Conservation (phyloP, 2,888 invertebrate genomes). For the Didymodactylos carnosus region DNA sequence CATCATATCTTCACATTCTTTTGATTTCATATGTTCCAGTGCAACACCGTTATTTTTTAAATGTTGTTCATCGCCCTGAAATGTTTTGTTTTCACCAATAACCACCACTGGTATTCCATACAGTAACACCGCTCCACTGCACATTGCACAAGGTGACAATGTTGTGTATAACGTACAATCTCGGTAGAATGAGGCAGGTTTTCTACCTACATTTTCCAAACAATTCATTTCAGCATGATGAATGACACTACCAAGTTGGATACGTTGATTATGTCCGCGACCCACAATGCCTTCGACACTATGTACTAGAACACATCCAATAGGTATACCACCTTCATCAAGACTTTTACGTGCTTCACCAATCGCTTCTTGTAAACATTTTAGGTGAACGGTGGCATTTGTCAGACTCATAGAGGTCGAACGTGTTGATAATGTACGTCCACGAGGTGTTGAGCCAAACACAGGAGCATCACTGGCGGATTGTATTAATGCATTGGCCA, state of each 20-base stretch:
- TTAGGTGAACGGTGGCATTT: too few relatives aligned
- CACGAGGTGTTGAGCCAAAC: too few relatives aligned
- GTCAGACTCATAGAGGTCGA: too few relatives aligned
- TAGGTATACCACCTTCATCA: not conserved
- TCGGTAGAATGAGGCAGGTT: not conserved
- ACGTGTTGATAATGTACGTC: too few relatives aligned
- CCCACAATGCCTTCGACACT: not conserved
- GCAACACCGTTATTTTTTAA: not conserved
- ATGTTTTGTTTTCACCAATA: not conserved
- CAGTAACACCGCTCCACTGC: not conserved
- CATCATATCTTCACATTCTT: not conserved
- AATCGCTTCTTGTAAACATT: too few relatives aligned
- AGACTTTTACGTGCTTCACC: not conserved
- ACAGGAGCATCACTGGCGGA: too few relatives aligned
- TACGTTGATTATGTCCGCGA: not conserved
- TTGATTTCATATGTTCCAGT: not conserved
- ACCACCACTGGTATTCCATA: not conserved
- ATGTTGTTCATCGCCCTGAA: not conserved
- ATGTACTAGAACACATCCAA: not conserved
- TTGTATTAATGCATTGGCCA: too few relatives aligned
- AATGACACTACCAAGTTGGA: not conserved
- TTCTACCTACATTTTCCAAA: not conserved
- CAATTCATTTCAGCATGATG: not conserved
- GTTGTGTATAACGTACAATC: not conserved
- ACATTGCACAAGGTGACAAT: not conserved